A percentile compares a stretch with the other conserved stretches of the same genome.
Conservation (phyloP, 2,797 vertebrate species). For the Pseudomugil tenellus region DNA sequence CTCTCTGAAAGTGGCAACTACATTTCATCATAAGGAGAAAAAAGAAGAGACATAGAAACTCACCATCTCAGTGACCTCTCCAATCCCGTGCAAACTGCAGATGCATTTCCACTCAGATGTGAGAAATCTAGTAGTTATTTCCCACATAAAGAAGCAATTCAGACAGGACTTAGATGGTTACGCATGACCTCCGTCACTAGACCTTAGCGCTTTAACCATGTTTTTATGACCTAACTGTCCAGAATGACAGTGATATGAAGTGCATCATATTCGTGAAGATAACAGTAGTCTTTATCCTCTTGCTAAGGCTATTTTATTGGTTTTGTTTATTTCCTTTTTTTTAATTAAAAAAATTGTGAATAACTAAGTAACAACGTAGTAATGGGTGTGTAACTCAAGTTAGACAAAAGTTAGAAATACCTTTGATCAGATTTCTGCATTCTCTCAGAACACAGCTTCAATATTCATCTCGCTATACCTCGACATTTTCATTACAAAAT, state of each 20-base stretch:
- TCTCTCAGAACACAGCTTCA: neutral
- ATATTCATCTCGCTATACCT: neutral
- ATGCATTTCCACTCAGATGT: neutral
- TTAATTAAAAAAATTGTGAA: too few relatives aligned
- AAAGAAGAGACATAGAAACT: neutral
- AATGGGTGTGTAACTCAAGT: neutral
- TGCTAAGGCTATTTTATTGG: neutral
- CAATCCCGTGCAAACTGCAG: neutral
- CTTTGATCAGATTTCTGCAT: neutral
- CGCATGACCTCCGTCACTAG: neutral
- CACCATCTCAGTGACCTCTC: neutral
- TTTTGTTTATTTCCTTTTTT: neutral
- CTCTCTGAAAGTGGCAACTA: neutral
- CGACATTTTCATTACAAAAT: neutral
- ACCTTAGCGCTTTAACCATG: neutral
- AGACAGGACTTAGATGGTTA: slow-evolving; percentile 1
- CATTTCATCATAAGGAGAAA: neutral
- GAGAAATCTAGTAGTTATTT: neutral
- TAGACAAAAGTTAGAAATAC: neutral
- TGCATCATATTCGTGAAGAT: neutral
- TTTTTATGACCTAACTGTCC: neutral
- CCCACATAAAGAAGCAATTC: neutral
- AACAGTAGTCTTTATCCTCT: neutral
- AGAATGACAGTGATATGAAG: neutral
- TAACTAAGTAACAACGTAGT: too few relatives aligned